A percentile compares a stretch with the other conserved stretches of the same genome.
These are phyloP conservation scores for Leucophenga varia DNA, from an alignment of 1,140 invertebrate genomes.

Conservation along the genomic window DNA sequence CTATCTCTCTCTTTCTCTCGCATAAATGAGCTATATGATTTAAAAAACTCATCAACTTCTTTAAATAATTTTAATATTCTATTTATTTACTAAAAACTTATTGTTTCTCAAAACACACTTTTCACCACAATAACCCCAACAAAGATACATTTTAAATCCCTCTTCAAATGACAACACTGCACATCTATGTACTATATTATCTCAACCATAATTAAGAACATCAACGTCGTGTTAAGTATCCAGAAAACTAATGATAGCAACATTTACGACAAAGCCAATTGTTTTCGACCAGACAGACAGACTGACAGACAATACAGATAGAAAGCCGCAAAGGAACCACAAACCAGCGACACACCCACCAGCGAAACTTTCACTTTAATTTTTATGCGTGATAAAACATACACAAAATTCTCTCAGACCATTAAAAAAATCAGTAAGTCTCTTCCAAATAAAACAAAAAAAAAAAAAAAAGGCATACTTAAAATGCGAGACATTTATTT, in stretches of 20 bases:
- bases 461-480: constrained; percentile 31
- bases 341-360: too few species aligned
- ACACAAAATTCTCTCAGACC: too few species aligned
- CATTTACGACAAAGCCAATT: constrained; percentile 49
- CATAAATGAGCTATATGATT: too few species aligned
- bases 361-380: constrained; percentile 38
- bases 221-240: constrained; percentile 51
- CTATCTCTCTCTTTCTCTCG: too few species aligned
- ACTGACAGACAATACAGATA: neutral
- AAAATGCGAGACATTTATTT: constrained; percentile 50
- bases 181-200: constrained; percentile 19
- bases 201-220: constrained; percentile 47
- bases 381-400: constrained; percentile 50
- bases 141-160: too few species aligned
- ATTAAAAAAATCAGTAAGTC: constrained; percentile 24
- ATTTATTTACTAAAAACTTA: too few species aligned
- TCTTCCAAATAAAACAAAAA: constrained; percentile 2
- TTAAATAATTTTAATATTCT: too few species aligned
- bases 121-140: too few species aligned
- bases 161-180: constrained; percentile 1
- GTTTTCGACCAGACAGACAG: constrained; percentile 10
- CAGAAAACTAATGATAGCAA: constrained; percentile 48
- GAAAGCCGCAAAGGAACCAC: constrained; percentile 9
- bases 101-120: too few species aligned
- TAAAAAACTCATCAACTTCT: too few species aligned